Evolutionary conservation across 2,797 vertebrate species (phyloP).

Genomic region (Lepilemur septentrionalis): DNA sequence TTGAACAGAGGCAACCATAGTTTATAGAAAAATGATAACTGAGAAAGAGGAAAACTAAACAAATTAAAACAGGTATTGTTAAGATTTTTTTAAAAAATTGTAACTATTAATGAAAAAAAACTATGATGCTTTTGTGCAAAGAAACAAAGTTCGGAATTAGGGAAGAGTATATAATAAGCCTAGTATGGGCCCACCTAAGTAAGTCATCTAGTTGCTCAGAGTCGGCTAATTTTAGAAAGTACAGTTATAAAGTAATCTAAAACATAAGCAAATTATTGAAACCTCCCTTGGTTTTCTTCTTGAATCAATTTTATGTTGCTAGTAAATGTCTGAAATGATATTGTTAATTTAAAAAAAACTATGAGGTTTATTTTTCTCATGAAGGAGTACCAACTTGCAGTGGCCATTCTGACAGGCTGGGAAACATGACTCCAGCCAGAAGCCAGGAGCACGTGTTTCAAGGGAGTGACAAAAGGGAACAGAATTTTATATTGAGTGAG

Average conservation of each 20-base stretch:
- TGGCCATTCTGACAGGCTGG: not conserved
- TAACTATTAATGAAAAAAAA: not conserved
- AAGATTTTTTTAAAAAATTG: not conserved
- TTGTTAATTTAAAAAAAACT: not conserved
- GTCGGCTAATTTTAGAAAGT: not conserved
- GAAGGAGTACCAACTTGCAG: not conserved
- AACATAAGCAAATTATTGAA: not conserved
- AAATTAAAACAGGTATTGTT: not conserved
- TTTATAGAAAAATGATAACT: not conserved
- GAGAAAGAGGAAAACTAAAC: not conserved
- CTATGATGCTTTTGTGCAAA: not conserved
- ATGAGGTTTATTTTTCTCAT: not conserved
- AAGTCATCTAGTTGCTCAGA: not conserved
- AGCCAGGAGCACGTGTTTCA: not conserved
- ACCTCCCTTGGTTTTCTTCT: not conserved
- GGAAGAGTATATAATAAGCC: not conserved
- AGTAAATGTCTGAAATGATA: not conserved
- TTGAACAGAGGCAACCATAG: not conserved
- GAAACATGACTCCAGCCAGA: not conserved
- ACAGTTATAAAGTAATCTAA: not conserved
- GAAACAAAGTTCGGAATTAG: not conserved
- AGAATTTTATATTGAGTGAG: not conserved
- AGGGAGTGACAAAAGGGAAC: not conserved
- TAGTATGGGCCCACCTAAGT: not conserved
- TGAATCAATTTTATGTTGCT: not conserved